Conservation (phyloP, 2,888 invertebrate genomes). For the Actias luna region DNA sequence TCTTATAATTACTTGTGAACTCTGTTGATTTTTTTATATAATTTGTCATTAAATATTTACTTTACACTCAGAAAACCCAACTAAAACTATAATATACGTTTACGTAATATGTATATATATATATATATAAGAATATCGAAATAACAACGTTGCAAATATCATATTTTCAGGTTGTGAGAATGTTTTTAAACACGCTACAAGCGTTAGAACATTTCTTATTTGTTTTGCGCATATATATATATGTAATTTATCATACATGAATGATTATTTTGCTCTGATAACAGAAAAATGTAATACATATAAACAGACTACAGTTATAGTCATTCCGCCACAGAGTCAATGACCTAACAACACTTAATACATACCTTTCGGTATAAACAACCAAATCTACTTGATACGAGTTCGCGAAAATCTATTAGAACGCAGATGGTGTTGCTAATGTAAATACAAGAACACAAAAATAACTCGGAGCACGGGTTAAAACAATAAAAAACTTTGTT, state of each 20-base stretch:
- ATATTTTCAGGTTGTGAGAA: too few relatives aligned
- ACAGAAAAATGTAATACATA: background rate
- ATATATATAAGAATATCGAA: too few relatives aligned
- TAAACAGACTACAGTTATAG: background rate
- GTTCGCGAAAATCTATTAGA: conserved; percentile 11
- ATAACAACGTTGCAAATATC: too few relatives aligned
- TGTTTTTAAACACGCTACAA: background rate
- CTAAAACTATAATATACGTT: too few relatives aligned
- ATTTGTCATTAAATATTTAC: background rate
- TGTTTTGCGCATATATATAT: background rate
- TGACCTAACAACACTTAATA: background rate
- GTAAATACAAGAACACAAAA: conserved; percentile 4
- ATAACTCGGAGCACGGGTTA: conserved; percentile 1
- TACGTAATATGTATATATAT: too few relatives aligned
- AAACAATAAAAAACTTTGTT: conserved; percentile 2
- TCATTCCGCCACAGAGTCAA: background rate
- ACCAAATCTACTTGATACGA: background rate
- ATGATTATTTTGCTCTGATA: background rate
- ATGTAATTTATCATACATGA: too few relatives aligned
- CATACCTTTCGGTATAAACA: conserved; percentile 8
- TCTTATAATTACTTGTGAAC: background rate
- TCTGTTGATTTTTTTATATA: background rate
- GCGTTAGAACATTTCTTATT: background rate
- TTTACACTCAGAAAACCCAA: too few relatives aligned
- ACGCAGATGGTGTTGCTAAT: conserved; percentile 11